Evolutionary conservation across 2,888 invertebrate species (phyloP), one percentile per base, ranked within the genome.

Genomic region (Drosophila fulvimacula): DNA sequence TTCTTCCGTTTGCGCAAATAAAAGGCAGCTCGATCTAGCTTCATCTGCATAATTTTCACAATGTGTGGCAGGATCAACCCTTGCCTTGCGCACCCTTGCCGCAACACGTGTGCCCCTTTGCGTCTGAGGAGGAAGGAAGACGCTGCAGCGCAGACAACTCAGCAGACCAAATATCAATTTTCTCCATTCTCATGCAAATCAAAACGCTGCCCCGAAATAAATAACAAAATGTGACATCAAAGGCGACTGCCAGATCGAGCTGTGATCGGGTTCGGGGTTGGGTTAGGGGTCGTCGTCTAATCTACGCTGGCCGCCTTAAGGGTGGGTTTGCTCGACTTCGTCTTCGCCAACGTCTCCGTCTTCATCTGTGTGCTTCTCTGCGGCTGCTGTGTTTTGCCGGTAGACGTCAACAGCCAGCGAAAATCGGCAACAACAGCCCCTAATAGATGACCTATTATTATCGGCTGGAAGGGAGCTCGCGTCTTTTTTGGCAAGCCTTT

Each of bases 141-240:
- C 83, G 78, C 81, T 73, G 73, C 75, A 77, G 66, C 56, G 73
- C 60, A 91, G 87, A 86, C 87, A 90, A 88, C 76, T 46, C 44
- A 51, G 30, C 71, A 88, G 89, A 91, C 89, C 91, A 90, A 91
- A 92, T 92, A 91, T 92, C 91, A 92, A 87, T 91, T 91, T 91
- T 90, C 89, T 81, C 81, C 83, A 91, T 92, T 92, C 90, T 91
- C 89, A 92, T 92, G 92, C 92, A 92, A 92, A 92, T 92, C 84
- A 82, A 80, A 32, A 77, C 72, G 70, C 72, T 80, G 84, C 77
- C 81, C 80, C 78, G 69, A 81, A 84, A 88, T 78, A 88, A 81
- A 86, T 87, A 85, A 87, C 76, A 77, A 69, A 73, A 76, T 77
- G 82, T 82, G 76, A 87, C 88, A 88, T 83, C 85, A 82, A 77